phyloP scores from a whole-genome alignment of 2,888 invertebrate species.

The Rhamnusium bicolor region DNA sequence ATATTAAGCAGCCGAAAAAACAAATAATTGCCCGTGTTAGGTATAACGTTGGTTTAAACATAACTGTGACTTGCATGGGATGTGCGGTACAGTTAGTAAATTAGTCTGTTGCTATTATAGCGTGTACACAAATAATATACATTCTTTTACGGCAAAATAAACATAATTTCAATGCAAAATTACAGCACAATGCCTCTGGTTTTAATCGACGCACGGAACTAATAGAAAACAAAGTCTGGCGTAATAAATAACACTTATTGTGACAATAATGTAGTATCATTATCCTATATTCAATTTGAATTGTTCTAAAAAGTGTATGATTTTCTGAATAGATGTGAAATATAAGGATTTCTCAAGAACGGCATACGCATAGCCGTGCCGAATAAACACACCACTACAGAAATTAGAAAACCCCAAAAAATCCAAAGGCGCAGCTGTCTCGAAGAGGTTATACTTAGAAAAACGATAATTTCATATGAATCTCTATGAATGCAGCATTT shows the following conservation, averaged over 20 bases:
- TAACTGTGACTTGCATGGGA: background rate
- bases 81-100: conserved; percentile 8
- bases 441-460: no score
- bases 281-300: no score
- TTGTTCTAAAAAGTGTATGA: background rate
- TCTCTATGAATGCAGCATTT: no score
- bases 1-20: conserved; percentile 4
- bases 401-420: no score
- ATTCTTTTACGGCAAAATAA: background rate
- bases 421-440: no score
- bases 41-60: background rate
- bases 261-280: background rate
- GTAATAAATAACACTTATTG: background rate
- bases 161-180: background rate
- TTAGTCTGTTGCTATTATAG: background rate
- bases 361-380: background rate
- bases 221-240: background rate
- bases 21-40: background rate
- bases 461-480: no score
- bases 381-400: no score
- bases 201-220: background rate
- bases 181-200: background rate
- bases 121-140: background rate
- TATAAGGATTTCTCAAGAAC: background rate
- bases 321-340: background rate